Percentiles rank a stretch among this genome's conserved stretches.
Evolutionary conservation across 2,797 vertebrate genomes (phyloP).

Genomic region (Lagodon rhomboides): DNA sequence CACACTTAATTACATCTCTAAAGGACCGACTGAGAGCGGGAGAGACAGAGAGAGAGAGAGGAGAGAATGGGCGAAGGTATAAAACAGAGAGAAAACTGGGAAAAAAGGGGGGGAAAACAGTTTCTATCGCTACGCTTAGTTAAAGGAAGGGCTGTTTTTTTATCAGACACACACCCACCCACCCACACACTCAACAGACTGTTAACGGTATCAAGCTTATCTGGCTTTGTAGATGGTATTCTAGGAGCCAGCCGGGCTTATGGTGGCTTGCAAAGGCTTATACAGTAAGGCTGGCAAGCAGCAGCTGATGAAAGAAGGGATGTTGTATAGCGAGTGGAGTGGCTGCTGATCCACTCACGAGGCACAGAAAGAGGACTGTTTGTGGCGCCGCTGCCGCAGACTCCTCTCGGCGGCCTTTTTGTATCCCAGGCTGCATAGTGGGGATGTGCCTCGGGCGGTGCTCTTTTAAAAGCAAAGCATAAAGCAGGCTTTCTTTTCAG

Average conservation of each 20-base stretch:
- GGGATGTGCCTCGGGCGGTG: conserved; percentile 67
- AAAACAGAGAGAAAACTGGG: conserved; percentile 30
- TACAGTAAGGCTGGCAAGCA: conserved; percentile 64
- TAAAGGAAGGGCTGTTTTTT: conserved; percentile 59
- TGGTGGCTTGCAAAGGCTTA: conserved; percentile 69
- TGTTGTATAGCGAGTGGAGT: conserved; percentile 60
- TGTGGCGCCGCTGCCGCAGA: conserved; percentile 53
- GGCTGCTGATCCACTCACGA: conserved; percentile 67
- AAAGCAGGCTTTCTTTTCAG: conserved; percentile 66
- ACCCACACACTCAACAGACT: conserved; percentile 48
- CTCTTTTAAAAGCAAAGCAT: conserved; percentile 76
- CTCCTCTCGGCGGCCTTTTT: conserved; percentile 64
- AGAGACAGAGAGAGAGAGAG: conserved; percentile 29
- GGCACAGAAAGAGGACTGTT: conserved; percentile 53
- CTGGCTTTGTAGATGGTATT: conserved; percentile 69
- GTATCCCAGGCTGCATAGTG: conserved; percentile 57
- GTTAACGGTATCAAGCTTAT: conserved; percentile 71
- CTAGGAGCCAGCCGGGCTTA: conserved; percentile 68
- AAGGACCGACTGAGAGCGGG: conserved; percentile 64
- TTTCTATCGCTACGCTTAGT: conserved; percentile 35
- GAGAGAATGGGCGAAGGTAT: conserved; percentile 43
- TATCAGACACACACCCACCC: conserved; percentile 35
- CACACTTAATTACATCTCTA: conserved; percentile 70
- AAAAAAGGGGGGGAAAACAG: conserved; percentile 14
- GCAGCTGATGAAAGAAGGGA: conserved; percentile 67